Conservation (phyloP, 1,140 invertebrate species). For the Euschistus heros region DNA sequence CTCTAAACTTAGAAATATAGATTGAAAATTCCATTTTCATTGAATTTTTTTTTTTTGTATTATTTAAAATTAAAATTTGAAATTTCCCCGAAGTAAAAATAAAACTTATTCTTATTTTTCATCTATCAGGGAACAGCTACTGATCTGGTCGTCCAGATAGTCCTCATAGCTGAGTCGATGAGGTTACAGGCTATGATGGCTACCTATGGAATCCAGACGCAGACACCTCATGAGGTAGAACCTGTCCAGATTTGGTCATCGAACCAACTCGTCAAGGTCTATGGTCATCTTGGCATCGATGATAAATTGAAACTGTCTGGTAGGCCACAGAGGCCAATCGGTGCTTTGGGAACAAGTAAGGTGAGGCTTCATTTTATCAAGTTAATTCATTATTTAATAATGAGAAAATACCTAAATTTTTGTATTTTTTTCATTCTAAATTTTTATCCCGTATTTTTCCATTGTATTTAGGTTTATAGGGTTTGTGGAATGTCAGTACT, state of each 20-base stretch:
- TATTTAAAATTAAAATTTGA: too few relatives aligned
- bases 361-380: too few relatives aligned
- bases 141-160: slow-evolving; percentile 95
- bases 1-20: background rate
- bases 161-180: slow-evolving; percentile 95
- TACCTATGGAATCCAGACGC: slow-evolving; percentile 97
- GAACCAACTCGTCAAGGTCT: slow-evolving; percentile 87
- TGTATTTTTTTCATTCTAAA: background rate
- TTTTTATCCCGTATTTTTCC: background rate
- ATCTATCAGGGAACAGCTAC: slow-evolving; percentile 72
- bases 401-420: too few relatives aligned
- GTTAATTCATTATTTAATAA: too few relatives aligned
- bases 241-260: slow-evolving; percentile 97
- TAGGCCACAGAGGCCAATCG: slow-evolving; percentile 83
- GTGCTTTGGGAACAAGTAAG: slow-evolving; percentile 93
- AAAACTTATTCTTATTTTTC: background rate
- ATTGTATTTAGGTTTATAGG: slow-evolving; percentile 60
- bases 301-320: slow-evolving; percentile 80
- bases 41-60: too few relatives aligned
- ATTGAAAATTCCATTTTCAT: background rate
- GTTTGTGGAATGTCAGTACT: slow-evolving; percentile 93
- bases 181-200: slow-evolving; percentile 96
- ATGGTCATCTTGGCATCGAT: slow-evolving; percentile 87
- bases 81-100: too few relatives aligned
- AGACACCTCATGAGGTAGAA: slow-evolving; percentile 95